These are phyloP conservation scores for Pteruthius melanotis DNA, from an alignment of 2,113 vertebrate genomes.

Conservation along the genomic window DNA sequence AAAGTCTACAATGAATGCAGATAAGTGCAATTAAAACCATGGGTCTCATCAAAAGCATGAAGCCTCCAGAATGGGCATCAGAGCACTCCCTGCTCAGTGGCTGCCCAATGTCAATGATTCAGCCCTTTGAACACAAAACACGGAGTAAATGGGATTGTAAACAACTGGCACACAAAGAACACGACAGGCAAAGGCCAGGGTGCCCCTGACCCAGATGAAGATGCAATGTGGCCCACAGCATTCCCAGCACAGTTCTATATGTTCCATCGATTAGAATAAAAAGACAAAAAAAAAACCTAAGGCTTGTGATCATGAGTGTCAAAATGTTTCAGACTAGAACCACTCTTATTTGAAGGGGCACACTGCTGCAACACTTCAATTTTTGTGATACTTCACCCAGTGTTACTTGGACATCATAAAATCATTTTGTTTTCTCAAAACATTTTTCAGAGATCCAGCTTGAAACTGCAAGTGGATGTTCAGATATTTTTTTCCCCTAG, in stretches of 20 bases:
- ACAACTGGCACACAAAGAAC: not conserved
- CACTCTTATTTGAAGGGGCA: not conserved
- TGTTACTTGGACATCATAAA: not conserved
- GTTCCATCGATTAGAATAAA: not conserved
- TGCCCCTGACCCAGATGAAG: not conserved
- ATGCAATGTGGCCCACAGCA: not conserved
- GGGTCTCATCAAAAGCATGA: not conserved
- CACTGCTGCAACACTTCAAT: not conserved
- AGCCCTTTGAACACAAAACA: not conserved
- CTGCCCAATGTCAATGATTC: not conserved
- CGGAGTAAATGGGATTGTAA: not conserved
- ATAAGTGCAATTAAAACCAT: not conserved
- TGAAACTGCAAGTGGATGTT: conserved; percentile 1
- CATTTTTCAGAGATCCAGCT: not conserved
- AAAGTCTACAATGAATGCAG: not conserved
- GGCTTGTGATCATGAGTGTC: not conserved
- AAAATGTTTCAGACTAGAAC: not conserved
- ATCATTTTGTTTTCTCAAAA: not conserved
- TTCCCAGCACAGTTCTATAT: not conserved
- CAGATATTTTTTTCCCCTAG: not conserved
- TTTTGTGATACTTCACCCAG: not conserved
- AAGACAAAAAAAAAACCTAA: not conserved
- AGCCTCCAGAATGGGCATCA: not conserved
- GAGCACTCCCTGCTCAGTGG: not conserved
- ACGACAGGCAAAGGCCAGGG: not conserved